Conservation (phyloP, 2,888 invertebrate genomes). For the Rapana venosa region DNA sequence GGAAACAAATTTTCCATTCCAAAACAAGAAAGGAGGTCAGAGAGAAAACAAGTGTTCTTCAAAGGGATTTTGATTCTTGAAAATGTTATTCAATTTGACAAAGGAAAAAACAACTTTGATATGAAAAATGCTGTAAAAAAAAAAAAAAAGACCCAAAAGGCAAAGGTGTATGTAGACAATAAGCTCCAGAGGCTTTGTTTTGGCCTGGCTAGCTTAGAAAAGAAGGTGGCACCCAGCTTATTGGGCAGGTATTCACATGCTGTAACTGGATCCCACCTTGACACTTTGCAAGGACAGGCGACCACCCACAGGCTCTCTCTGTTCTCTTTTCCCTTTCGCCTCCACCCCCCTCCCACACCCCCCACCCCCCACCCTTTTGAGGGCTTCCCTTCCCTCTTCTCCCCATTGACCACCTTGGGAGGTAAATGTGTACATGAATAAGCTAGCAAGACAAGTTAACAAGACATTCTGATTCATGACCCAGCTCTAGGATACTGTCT, state of each 20-base stretch:
- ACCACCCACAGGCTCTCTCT: conserved; percentile 24
- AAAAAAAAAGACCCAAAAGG: neutral
- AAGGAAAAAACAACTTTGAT: neutral
- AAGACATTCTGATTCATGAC: no score
- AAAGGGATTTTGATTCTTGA: no score
- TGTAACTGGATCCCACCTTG: conserved; percentile 26
- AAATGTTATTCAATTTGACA: neutral
- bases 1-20: no score
- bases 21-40: no score
- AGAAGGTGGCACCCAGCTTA: neutral
- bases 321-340: neutral
- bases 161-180: neutral
- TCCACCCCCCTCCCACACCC: neutral
- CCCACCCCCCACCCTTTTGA: neutral
- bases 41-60: no score
- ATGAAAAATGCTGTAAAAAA: neutral
- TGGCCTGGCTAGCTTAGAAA: neutral
- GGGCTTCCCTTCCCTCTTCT: neutral
- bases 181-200: neutral
- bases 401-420: neutral
- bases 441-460: no score
- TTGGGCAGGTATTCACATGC: conserved; percentile 28
- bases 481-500: no score
- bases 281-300: conserved; percentile 3
- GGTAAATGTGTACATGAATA: neutral